A percentile compares a stretch with the other conserved stretches of the same genome.
Conservation (phyloP, 2,888 invertebrate genomes). For the Leucoma salicis region DNA sequence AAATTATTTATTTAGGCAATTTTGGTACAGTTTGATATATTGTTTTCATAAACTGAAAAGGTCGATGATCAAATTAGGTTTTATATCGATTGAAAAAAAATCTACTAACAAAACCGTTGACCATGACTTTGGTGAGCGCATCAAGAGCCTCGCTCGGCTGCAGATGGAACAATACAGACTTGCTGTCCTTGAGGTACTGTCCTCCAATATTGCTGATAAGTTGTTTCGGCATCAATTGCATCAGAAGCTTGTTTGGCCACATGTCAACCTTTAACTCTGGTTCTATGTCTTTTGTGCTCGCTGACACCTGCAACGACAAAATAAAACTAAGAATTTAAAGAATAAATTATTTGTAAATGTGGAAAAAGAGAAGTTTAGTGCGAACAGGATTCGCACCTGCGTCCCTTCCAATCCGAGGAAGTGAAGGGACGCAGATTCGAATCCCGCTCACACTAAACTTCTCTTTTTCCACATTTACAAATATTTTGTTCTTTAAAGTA, state of each 20-base stretch:
- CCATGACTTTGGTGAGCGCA: conserved; percentile 95
- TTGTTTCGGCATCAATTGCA: conserved; percentile 97
- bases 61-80: not conserved
- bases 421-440: too few relatives aligned
- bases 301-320: conserved; percentile 63
- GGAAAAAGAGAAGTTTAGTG: too few relatives aligned
- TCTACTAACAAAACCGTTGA: conserved; percentile 91
- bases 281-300: conserved; percentile 90
- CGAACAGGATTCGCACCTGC: too few relatives aligned
- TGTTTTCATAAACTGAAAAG: too few relatives aligned
- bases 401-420: too few relatives aligned
- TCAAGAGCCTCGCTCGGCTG: conserved; percentile 93
- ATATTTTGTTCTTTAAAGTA: too few relatives aligned
- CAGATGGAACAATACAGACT: conserved; percentile 94
- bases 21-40: too few relatives aligned
- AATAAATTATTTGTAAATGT: too few relatives aligned
- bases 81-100: not conserved
- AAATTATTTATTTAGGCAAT: too few relatives aligned
- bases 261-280: conserved; percentile 96
- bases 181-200: conserved; percentile 93
- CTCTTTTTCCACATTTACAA: too few relatives aligned
- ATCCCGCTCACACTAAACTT: too few relatives aligned
- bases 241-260: conserved; percentile 95
- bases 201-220: conserved; percentile 95
- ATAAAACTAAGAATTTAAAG: too few relatives aligned